Conservation (phyloP, 1,140 invertebrate species). For the Psilanteris sp. region DNA sequence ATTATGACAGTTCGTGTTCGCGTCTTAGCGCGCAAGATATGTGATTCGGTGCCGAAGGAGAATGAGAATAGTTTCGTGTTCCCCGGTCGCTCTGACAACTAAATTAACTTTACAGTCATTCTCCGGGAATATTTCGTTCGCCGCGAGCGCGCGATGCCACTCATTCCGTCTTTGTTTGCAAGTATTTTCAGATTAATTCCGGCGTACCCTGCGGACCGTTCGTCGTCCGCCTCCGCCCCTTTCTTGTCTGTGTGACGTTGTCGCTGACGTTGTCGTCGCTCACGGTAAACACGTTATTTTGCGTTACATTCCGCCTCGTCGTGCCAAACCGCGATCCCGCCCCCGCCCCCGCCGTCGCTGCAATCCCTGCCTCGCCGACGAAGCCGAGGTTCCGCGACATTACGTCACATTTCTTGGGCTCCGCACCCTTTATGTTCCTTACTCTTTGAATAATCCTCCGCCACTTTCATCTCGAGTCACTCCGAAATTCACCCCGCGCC, state of each 20-base stretch:
- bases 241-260: slow-evolving; percentile 55
- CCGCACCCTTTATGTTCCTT: slow-evolving; percentile 16
- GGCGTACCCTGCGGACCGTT: slow-evolving; percentile 53
- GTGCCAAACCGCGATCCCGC: slow-evolving; percentile 47
- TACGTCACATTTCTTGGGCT: slow-evolving; percentile 39
- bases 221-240: slow-evolving; percentile 59
- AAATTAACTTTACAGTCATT: slow-evolving; percentile 72
- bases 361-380: background rate
- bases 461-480: slow-evolving; percentile 26
- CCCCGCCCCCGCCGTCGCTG: background rate
- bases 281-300: slow-evolving; percentile 63
- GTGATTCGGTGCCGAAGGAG: slow-evolving; percentile 40
- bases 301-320: slow-evolving; percentile 57
- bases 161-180: slow-evolving; percentile 52
- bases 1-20: slow-evolving; percentile 32
- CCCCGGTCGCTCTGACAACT: slow-evolving; percentile 66
- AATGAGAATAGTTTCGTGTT: slow-evolving; percentile 36
- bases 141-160: slow-evolving; percentile 38
- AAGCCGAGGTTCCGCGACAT: slow-evolving; percentile 4
- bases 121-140: slow-evolving; percentile 54
- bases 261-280: slow-evolving; percentile 61
- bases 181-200: slow-evolving; percentile 73
- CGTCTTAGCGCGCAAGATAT: slow-evolving; percentile 26
- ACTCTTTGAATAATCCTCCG: slow-evolving; percentile 33
- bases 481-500: slow-evolving; percentile 9